Base-by-base conservation (phyloP, 2,888 invertebrate genomes). In the Actias luna region DNA sequence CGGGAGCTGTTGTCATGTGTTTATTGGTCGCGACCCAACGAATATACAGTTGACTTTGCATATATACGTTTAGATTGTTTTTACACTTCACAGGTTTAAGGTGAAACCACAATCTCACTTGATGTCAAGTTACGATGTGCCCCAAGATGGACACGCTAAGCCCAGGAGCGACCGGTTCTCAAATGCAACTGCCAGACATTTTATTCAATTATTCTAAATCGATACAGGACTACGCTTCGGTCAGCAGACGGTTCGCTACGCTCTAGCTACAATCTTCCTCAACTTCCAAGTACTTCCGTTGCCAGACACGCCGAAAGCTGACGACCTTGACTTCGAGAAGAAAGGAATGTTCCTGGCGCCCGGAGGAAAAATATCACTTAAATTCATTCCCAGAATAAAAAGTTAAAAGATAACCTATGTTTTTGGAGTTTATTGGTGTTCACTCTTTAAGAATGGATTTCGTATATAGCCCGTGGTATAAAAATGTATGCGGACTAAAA, bases 191-290 rank as follows among this genome's bases (percentile, higher is more conserved):
- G 5, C 5, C 7, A 7, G 14, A 27, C 1, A 7, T 36, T 39
- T 18, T 16, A 35, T 35, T 39, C 42, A 16, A 63, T 16, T 39
- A 39, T 39, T 39, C 39, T 4, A 16, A 42, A 7, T 5, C 55
- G 35, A 66, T 65, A 7, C 70, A 84, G 83, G 83, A 14, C 69
- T 71, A 64, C 77, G 82, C 16, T 82, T 83, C 58, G 80, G 69
- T 3, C 66, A 68, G 31, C 71, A 76, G 59, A 69, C 75, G 0
- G 31, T 79, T 0, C 71, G 79, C 0, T 76, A 70, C 35, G 82
- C 68, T 0, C n/a, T 83, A 7, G 65, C 79, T 0, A 61, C 72
- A 0, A 60, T 83, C 0, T 8, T 76, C 5, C 63, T 71, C 2
- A 74, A 75, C 64, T 84, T 69, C 67, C 69, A 69, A 27, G 59